Conservation (phyloP, 1,140 invertebrate genomes). For the Asbolus verrucosus region DNA sequence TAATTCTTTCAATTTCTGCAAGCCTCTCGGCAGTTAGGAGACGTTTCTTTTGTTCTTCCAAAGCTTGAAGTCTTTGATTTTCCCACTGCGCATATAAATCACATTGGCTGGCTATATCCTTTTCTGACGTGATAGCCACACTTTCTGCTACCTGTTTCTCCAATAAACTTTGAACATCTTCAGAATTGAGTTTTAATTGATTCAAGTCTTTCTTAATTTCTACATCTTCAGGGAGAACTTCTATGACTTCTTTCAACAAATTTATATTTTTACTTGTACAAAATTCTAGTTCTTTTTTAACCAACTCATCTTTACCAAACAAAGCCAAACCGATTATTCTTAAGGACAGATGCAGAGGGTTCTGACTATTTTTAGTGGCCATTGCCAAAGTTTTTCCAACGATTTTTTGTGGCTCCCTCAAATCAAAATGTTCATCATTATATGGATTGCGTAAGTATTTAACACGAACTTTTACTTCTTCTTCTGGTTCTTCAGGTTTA, state of each 20-base stretch:
- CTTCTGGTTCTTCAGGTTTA: slow-evolving; percentile 66
- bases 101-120: slow-evolving; percentile 70
- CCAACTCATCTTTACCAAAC: slow-evolving; percentile 76
- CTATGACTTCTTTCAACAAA: slow-evolving; percentile 65
- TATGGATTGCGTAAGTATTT: slow-evolving; percentile 82
- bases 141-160: slow-evolving; percentile 63
- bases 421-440: slow-evolving; percentile 91
- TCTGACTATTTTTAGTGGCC: slow-evolving; percentile 69
- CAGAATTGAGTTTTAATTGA: slow-evolving; percentile 9
- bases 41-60: slow-evolving; percentile 71
- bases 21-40: slow-evolving; percentile 69
- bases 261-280: slow-evolving; percentile 61
- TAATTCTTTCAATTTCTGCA: slow-evolving; percentile 70
- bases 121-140: slow-evolving; percentile 66
- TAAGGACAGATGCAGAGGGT: slow-evolving; percentile 73
- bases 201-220: slow-evolving; percentile 9
- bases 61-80: slow-evolving; percentile 67
- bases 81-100: slow-evolving; percentile 74
- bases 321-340: slow-evolving; percentile 76
- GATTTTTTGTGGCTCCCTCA: slow-evolving; percentile 74
- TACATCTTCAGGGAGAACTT: slow-evolving; percentile 63
- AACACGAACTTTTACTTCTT: slow-evolving; percentile 83
- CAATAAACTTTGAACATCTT: slow-evolving; percentile 64
- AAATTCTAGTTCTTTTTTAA: slow-evolving; percentile 65
- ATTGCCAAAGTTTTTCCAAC: slow-evolving; percentile 83